Evolutionary conservation across 2,888 invertebrate species (phyloP).

Genomic region (Epinotia bilunana): DNA sequence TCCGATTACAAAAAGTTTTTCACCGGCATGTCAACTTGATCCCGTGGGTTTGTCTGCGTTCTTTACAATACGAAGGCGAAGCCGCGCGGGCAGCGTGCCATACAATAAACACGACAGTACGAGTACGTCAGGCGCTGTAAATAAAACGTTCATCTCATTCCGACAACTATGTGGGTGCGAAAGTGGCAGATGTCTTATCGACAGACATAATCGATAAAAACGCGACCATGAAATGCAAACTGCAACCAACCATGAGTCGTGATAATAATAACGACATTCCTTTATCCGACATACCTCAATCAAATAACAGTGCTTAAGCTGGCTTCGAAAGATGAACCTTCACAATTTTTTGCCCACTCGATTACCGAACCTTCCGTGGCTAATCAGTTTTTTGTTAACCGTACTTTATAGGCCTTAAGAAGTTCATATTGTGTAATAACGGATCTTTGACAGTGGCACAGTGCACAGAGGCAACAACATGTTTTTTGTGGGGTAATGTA

Average conservation of each 20-base stretch:
- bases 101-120: background rate
- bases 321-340: conserved; percentile 16
- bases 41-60: no score
- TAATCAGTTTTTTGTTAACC: conserved; percentile 25
- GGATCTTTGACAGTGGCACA: background rate
- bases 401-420: conserved; percentile 20
- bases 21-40: no score
- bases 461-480: background rate
- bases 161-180: background rate
- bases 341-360: conserved; percentile 26
- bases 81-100: no score
- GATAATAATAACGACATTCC: conserved; percentile 6
- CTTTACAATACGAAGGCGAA: no score
- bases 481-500: background rate
- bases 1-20: no score
- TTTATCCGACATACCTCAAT: background rate
- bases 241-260: conserved; percentile 15
- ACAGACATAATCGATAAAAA: background rate
- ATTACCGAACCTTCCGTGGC: conserved; percentile 32
- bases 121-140: background rate
- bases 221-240: background rate
- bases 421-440: conserved; percentile 21
- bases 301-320: background rate
- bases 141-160: background rate
- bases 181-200: background rate